Evolutionary conservation across 2,797 vertebrate genomes (phyloP).

Genomic region (Strix occidentalis): DNA sequence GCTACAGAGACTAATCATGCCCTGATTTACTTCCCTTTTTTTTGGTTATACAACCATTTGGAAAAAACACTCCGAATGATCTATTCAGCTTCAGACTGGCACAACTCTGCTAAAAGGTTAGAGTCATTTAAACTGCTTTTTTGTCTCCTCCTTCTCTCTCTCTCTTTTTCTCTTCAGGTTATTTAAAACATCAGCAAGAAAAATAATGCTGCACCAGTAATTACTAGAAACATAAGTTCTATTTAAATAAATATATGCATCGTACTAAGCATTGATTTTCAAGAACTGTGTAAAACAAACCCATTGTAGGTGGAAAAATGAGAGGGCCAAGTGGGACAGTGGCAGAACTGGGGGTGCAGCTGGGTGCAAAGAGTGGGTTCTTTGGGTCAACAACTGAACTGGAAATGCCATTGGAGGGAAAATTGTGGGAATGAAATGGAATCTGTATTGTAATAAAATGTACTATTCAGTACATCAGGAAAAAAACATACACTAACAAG

Average conservation of each 20-base stretch:
- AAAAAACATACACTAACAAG: background rate
- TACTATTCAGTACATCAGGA: background rate
- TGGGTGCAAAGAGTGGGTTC: background rate
- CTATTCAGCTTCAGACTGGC: background rate
- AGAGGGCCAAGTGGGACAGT: background rate
- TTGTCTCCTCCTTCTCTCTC: background rate
- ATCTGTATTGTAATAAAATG: background rate
- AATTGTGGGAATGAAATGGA: background rate
- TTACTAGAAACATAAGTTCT: background rate
- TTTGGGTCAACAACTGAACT: background rate
- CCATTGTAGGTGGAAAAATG: background rate
- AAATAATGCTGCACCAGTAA: background rate
- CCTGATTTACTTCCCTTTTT: constrained; percentile 14
- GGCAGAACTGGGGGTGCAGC: background rate
- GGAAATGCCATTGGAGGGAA: background rate
- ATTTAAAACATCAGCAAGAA: background rate
- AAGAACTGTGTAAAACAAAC: background rate
- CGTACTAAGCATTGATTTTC: background rate
- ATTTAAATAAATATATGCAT: background rate
- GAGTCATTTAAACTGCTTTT: background rate
- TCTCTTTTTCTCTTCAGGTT: background rate
- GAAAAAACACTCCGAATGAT: background rate
- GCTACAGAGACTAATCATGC: constrained; percentile 14
- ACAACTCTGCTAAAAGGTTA: background rate
- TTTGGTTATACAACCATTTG: constrained; percentile 5